Evolutionary conservation across 2,888 invertebrate species (phyloP), one percentile per base, ranked within the genome.

Genomic region (Lithodes maja): DNA sequence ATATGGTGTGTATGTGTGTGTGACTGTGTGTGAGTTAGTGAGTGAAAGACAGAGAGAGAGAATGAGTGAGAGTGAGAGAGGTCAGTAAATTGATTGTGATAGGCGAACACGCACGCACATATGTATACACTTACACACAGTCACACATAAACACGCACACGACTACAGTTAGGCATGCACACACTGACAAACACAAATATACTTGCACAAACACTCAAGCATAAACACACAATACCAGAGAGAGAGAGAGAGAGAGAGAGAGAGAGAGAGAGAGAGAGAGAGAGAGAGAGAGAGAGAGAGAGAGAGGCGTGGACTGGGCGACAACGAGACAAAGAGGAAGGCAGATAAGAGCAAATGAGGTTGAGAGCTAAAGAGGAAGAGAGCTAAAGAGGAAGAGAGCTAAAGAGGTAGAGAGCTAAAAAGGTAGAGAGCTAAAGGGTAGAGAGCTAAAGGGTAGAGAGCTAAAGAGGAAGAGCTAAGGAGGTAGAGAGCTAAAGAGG

Each of bases 231-330:
- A 33, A 17, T n/a, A 17, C 7, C n/a, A 15, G 74, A 74, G 17
- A 49, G 49, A 33, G 49, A 7, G 49, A 49, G 75, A 49, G 49
- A 49, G 7, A 49, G 75, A 49, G 75, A 77, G 75, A 49, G 49
- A 77, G 3, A 49, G 49, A 74, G 12, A 74, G 74, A 74, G 74
- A 74, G 33, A 77, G 75, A 77, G 75, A 77, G 33, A 77, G 75
- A 77, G 75, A 77, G 75, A 77, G 3, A 49, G 49, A 77, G 75
- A 5, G n/a, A 15, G 52, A 53, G n/a, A 53, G 53, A 53, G 53
- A n/a, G 53, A 78, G 53, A 50, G 53, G 53, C n/a, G n/a, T 52
- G 33, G 53, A n/a, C 50, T n/a, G n/a, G n/a, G 78, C 3, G 78
- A 78, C 52, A 52, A n/a, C 50, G 53, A 54, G 79, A 77, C n/a